Conservation (phyloP, 2,888 invertebrate genomes). For the Nephrotoma guestfalica region DNA sequence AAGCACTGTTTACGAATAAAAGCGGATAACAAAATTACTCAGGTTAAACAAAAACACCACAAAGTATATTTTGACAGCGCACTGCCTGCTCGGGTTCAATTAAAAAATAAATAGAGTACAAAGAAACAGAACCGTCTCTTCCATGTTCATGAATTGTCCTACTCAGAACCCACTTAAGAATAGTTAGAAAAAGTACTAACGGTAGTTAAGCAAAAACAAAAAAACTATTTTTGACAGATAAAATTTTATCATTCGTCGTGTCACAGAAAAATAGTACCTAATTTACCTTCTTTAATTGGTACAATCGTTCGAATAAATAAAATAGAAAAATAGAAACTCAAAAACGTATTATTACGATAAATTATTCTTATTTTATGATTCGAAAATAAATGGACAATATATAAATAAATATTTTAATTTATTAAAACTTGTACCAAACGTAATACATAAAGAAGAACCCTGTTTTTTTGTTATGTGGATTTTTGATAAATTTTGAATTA, state of each 20-base stretch:
- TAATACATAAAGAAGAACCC: background rate
- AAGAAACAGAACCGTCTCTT: too few species aligned
- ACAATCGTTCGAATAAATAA: background rate
- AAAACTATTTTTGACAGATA: background rate
- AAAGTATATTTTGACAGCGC: too few species aligned
- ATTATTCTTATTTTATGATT: background rate
- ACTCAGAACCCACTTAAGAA: too few species aligned
- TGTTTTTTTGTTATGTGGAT: background rate
- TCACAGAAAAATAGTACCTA: background rate
- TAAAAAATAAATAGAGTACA: too few species aligned
- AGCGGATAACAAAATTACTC: too few species aligned
- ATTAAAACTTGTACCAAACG: background rate
- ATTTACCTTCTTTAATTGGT: background rate
- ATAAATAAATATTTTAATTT: background rate
- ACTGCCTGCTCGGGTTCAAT: too few species aligned
- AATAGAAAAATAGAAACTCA: background rate
- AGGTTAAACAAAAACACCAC: too few species aligned
- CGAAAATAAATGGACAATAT: background rate
- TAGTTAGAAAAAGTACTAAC: background rate
- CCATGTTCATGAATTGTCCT: too few species aligned
- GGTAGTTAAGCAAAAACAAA: background rate
- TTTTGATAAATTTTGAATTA: background rate
- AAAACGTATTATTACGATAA: background rate
- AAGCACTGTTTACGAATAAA: too few species aligned
- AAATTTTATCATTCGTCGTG: background rate